Percentiles rank a stretch among this genome's conserved stretches.
Conservation (phyloP, 64 coral and sea anemone genomes). For the Orbicella faveolata region DNA sequence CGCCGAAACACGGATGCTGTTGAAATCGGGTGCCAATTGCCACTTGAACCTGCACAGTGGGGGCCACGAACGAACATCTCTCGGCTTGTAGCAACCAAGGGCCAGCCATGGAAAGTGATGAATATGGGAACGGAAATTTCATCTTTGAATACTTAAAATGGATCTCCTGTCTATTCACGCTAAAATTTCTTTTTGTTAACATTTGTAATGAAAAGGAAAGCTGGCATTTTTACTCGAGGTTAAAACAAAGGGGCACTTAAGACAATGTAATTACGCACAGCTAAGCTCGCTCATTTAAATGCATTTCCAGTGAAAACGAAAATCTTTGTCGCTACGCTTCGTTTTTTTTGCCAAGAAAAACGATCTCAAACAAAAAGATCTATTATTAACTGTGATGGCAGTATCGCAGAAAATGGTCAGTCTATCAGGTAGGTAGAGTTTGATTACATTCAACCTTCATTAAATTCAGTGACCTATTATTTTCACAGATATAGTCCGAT, state of each 20-base stretch:
- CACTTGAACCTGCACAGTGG: not conserved
- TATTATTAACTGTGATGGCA: not conserved
- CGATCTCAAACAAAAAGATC: not conserved
- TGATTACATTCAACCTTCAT: too few relatives aligned
- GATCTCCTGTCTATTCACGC: constrained; percentile 25
- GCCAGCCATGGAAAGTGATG: constrained; percentile 7
- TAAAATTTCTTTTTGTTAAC: constrained; percentile 40
- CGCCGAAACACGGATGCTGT: not conserved
- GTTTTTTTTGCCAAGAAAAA: not conserved
- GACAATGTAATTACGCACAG: constrained; percentile 12
- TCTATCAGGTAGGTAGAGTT: not conserved
- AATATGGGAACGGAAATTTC: constrained; percentile 6
- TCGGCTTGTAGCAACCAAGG: not conserved
- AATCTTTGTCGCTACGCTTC: not conserved
- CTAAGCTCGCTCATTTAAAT: constrained; percentile 4
- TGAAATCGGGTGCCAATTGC: not conserved
- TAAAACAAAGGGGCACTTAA: constrained; percentile 31
- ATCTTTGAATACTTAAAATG: constrained; percentile 29
- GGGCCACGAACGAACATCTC: not conserved
- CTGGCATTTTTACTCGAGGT: constrained; percentile 23
- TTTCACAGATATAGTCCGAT: too few relatives aligned
- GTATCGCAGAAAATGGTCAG: not conserved
- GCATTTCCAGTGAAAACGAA: not conserved
- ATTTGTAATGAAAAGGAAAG: constrained; percentile 15
- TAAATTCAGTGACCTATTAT: too few relatives aligned